Evolutionary conservation across 2,113 vertebrate species (phyloP).

Genomic region (Hoplias malabaricus): DNA sequence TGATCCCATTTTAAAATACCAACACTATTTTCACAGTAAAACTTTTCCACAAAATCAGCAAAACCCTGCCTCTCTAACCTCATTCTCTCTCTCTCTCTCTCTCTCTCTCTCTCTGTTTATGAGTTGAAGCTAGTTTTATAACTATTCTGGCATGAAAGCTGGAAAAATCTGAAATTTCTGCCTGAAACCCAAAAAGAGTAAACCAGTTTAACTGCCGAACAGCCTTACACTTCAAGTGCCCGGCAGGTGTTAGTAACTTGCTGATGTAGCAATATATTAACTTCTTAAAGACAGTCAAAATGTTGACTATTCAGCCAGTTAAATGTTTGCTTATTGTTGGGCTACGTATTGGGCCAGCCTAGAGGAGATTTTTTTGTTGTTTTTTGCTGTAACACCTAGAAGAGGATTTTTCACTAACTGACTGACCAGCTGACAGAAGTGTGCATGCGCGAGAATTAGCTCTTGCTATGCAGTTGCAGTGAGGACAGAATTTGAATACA

Average conservation of each 20-base stretch:
- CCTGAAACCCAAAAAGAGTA: slow-evolving; percentile 54
- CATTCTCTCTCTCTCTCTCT: neutral
- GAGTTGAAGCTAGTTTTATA: neutral
- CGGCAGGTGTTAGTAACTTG: neutral
- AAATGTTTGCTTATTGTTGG: neutral
- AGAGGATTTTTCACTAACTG: too few species aligned
- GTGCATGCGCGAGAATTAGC: too few species aligned
- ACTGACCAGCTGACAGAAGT: too few species aligned
- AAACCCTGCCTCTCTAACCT: neutral
- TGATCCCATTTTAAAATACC: too few species aligned
- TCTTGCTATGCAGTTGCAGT: too few species aligned
- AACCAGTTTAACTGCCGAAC: slow-evolving; percentile 52
- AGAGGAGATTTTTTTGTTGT: too few species aligned
- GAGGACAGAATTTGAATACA: too few species aligned
- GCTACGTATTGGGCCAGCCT: too few species aligned
- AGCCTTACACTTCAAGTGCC: slow-evolving; percentile 45
- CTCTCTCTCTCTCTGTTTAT: neutral
- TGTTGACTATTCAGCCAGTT: neutral
- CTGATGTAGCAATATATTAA: neutral
- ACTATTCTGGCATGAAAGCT: slow-evolving; percentile 54
- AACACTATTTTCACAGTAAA: too few species aligned
- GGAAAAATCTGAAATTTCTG: slow-evolving; percentile 62
- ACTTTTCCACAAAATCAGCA: neutral
- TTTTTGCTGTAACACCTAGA: too few species aligned
- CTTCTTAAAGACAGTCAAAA: neutral